Evolutionary conservation across 2,113 vertebrate genomes (phyloP), one percentile per base, ranked within the genome.

Genomic region (Onychorhynchus coronatus): DNA sequence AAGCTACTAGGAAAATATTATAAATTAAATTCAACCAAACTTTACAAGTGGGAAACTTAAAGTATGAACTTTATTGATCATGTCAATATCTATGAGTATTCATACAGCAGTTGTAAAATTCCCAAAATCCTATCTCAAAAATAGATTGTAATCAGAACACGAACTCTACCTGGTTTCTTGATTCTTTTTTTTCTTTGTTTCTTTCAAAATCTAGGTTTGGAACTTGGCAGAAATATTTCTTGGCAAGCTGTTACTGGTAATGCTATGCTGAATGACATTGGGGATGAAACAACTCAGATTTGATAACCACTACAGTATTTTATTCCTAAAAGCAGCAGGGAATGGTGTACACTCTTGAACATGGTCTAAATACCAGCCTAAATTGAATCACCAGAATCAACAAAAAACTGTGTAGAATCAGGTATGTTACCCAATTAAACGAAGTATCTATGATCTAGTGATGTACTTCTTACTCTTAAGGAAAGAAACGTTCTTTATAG

Each of bases 401-500:
- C 44, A 81, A 56, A 72, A 91, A 86, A 84, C 5, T 37, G 39
- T 59, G 78, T 71, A 94, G 42, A 96, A 94, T 93, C 55, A 92
- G 91, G n/a, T 41, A n/a, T 20, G 33, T 39, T 93, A 70, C 46
- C n/a, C 39, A 87, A 67, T 97, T 66, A 85, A 70, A 70, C 44
- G 24, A 76, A 76, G n/a, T 92, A 77, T 75, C 42, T 80, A 74
- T 67, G 59, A 71, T 58, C 42, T 59, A 86, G 53, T 5, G 0
- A 39, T 73, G 68, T 77, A 41, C 9, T 95, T 59, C 63, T 95
- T 93, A 25, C 4, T 9, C 71, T 85, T 82, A 84, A 66, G 88
- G 86, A 95, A 76, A 89, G 53, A 95, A 91, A 96, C 86, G 30
- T 91, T 95, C 83, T 74, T 74, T 42, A 71, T 67, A 91, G 53